These are phyloP conservation scores for Macrotis lagotis DNA, from an alignment of 2,113 vertebrate genomes.

Conservation along the genomic window DNA sequence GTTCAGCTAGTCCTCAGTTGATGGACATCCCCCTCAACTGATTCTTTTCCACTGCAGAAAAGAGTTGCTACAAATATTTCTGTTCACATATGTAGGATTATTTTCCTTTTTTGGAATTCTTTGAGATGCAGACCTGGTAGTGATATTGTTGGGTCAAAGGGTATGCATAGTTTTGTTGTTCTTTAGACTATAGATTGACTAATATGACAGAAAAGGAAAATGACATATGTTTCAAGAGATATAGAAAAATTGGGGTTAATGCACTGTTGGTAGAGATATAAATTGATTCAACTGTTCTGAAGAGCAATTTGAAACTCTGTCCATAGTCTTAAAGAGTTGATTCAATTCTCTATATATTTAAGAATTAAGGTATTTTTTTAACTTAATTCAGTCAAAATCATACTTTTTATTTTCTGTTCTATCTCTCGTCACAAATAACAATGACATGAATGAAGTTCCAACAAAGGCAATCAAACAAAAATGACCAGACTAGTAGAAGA, in stretches of 20 bases:
- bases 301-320: neutral
- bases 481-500: neutral
- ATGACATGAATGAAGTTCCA: neutral
- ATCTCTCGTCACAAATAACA: neutral
- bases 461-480: neutral
- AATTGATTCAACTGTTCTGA: neutral
- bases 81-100: too few relatives aligned
- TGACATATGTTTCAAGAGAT: too few relatives aligned
- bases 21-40: too few relatives aligned
- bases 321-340: too few relatives aligned
- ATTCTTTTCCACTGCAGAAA: too few relatives aligned
- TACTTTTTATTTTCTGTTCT: too few relatives aligned
- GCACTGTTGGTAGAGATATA: neutral
- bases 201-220: neutral
- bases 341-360: too few relatives aligned
- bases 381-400: too few relatives aligned
- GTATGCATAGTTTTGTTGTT: neutral
- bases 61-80: too few relatives aligned
- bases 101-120: neutral
- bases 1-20: too few relatives aligned
- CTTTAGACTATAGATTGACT: neutral
- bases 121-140: neutral
- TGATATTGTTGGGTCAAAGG: neutral
- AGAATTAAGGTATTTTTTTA: too few relatives aligned
- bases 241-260: neutral